Base-by-base conservation (phyloP, 2,113 vertebrate species). In the Corythaixoides concolor region DNA sequence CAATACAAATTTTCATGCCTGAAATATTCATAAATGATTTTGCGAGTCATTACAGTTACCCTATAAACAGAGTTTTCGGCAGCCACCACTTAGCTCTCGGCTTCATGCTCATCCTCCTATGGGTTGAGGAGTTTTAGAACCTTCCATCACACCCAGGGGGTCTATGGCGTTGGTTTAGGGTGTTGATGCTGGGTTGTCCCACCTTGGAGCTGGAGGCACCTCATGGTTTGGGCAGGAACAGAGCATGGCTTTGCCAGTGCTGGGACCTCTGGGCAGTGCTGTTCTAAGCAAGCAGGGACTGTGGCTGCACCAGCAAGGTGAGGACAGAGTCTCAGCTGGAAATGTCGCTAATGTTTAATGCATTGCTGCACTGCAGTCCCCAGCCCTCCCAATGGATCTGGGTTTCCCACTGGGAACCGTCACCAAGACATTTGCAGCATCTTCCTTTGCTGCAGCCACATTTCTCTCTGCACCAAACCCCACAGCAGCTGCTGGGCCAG, bases 41-140 rank as follows among this genome's bases (percentile, higher is more conserved):
- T n/a, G 53, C 67, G 77, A 94, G 39, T 87, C 59, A 26, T 77
- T 60, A 62, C 41, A 8, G 58, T 32, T 82, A 55, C 23, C 26
- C 47, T 67, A 53, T 73, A 67, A 50, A 30, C 39, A 76, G 21
- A 7, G 43, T 2, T 69, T 70, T 47, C 52, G 43, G 50, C 80
- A 75, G 49, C 43, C 68, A 39, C 33, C 35, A 69, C 39, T 80
- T 68, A 43, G 47, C 41, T 70, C 63, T 63, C 0, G 2, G 11
- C 45, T 39, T 67, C 0, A 1, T 49, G 20, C 67, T 80, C 7
- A 0, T 27, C 15, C 55, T 80, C 32, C 41, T 30, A 3, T 0
- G 1, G 23, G 28, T 5, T 50, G 27, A 30, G 74, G 35, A n/a
- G 16, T 4, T 43, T 74, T 58, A 26, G 8, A 23, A 26, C 32